These are phyloP conservation scores for Bombycilla garrulus DNA, from an alignment of 2,113 vertebrate species.

Conservation along the genomic window DNA sequence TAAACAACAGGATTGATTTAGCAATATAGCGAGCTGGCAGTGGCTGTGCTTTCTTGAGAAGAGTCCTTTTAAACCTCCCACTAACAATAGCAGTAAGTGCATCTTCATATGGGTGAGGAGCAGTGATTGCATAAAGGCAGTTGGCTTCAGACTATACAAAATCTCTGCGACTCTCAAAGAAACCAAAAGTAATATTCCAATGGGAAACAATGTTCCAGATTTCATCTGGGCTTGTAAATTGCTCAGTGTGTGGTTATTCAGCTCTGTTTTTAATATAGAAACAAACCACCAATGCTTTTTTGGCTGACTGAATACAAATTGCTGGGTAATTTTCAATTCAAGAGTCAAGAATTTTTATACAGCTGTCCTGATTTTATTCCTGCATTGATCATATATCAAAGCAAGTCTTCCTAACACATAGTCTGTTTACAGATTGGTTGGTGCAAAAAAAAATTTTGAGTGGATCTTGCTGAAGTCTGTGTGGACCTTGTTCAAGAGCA, in stretches of 20 bases:
- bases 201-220: background rate
- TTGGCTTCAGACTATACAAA: background rate
- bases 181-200: background rate
- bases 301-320: background rate
- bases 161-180: background rate
- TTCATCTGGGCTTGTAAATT: background rate
- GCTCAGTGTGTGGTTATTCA: background rate
- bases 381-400: background rate
- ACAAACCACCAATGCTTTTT: background rate
- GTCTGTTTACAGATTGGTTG: background rate
- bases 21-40: background rate
- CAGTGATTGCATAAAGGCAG: background rate
- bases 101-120: background rate
- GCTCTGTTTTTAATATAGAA: background rate
- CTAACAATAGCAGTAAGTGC: background rate
- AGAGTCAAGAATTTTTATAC: background rate
- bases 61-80: background rate
- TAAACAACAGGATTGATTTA: background rate
- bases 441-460: background rate
- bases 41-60: background rate
- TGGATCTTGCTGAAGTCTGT: background rate
- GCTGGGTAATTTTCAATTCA: background rate
- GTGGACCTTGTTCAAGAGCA: background rate
- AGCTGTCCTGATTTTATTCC: background rate
- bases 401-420: background rate